Evolutionary conservation across 2,888 invertebrate species (phyloP).

Genomic region (Leistus spinibarbis): DNA sequence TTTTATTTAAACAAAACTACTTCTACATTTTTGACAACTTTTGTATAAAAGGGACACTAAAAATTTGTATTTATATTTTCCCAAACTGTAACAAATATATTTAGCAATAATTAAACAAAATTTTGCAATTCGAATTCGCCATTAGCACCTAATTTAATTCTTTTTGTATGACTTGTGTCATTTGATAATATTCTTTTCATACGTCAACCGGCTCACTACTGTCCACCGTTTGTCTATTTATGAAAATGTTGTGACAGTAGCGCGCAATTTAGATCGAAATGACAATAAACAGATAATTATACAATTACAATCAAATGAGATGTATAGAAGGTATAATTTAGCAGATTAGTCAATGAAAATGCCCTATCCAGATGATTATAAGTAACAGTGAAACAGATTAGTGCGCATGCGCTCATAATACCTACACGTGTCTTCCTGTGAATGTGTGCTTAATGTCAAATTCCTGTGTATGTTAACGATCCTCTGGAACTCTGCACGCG

Average conservation of each 20-base stretch:
- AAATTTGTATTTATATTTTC: too few species aligned
- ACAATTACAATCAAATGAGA: background rate
- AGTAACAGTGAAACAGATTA: background rate
- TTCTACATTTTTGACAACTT: too few species aligned
- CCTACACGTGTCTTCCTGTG: background rate
- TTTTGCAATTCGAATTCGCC: too few species aligned
- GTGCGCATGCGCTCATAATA: background rate
- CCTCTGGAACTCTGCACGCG: background rate
- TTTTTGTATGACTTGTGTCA: too few species aligned
- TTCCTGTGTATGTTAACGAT: background rate
- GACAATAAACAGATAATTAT: background rate
- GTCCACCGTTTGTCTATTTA: background rate
- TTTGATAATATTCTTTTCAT: too few species aligned
- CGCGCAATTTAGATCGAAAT: background rate
- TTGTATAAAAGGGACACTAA: too few species aligned
- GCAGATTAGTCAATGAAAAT: background rate
- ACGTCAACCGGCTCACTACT: too few species aligned
- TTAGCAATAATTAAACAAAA: too few species aligned
- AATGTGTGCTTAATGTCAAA: background rate
- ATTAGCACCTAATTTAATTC: too few species aligned
- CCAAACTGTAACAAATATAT: too few species aligned
- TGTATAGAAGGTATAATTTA: background rate
- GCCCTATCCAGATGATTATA: background rate
- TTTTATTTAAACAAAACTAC: background rate
- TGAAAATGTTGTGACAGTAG: background rate